A percentile compares a stretch with the other conserved stretches of the same genome.
These are phyloP conservation scores for Clitarchus hookeri DNA, from an alignment of 2,888 invertebrate genomes.

Conservation along the genomic window DNA sequence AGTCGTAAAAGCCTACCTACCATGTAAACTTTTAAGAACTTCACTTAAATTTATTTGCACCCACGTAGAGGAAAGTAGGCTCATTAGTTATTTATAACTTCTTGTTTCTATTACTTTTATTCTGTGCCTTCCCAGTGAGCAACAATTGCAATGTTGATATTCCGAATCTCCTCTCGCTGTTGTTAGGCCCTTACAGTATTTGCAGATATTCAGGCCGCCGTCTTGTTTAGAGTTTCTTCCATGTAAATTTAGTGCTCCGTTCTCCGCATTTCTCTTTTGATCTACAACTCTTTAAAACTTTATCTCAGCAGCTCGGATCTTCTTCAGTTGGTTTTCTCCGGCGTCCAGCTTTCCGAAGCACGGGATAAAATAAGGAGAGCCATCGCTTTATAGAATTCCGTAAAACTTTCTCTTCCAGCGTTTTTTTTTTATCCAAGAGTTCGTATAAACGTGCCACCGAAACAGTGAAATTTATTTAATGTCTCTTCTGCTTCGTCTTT, in stretches of 20 bases:
- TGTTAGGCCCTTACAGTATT: background rate
- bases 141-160: too few species aligned
- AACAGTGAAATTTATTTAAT: conserved; percentile 5
- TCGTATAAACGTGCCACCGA: background rate
- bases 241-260: background rate
- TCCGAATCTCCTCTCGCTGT: too few species aligned
- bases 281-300: background rate
- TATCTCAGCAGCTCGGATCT: background rate
- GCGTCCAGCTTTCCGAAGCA: conserved; percentile 1
- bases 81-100: too few species aligned
- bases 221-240: background rate
- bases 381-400: background rate
- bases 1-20: too few species aligned
- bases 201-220: background rate
- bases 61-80: too few species aligned
- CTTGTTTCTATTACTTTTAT: too few species aligned
- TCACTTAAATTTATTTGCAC: too few species aligned
- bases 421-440: background rate
- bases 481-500: background rate
- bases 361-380: background rate
- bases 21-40: too few species aligned
- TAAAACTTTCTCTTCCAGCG: background rate
- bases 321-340: background rate
- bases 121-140: too few species aligned
- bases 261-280: background rate